Conservation (phyloP, 2,888 invertebrate genomes). For the Aricia artaxerxes region DNA sequence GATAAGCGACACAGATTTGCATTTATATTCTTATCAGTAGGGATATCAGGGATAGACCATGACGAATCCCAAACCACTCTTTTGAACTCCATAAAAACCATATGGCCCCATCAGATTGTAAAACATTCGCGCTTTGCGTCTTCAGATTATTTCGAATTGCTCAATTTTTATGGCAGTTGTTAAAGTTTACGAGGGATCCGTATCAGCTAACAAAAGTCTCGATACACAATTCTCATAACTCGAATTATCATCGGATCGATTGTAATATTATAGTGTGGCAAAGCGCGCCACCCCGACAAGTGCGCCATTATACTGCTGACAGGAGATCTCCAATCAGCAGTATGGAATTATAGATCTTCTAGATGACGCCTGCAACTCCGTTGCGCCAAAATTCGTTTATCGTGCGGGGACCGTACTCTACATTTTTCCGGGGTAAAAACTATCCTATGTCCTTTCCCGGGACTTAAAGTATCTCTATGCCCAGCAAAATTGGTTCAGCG, state of each 20-base stretch:
- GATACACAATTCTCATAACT: neutral
- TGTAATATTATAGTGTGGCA: neutral
- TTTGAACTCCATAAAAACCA: slow-evolving; percentile 15
- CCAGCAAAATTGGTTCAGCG: no score
- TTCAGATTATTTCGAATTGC: slow-evolving; percentile 10
- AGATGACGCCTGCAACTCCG: no score
- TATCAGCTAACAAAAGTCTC: neutral
- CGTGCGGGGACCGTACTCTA: no score
- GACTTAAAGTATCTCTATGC: no score
- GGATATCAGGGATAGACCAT: neutral
- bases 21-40: neutral
- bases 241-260: neutral
- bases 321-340: no score
- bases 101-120: neutral
- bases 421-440: no score
- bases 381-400: no score
- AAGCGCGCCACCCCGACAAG: no score
- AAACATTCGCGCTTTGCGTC: slow-evolving; percentile 13
- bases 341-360: no score
- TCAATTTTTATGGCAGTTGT: neutral
- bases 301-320: no score
- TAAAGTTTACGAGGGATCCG: slow-evolving; percentile 1
- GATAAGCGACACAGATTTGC: no score
- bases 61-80: neutral
- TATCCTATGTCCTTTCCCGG: no score